These are phyloP conservation scores for Miniopterus natalensis DNA, from an alignment of 2,113 vertebrate species.

Conservation along the genomic window DNA sequence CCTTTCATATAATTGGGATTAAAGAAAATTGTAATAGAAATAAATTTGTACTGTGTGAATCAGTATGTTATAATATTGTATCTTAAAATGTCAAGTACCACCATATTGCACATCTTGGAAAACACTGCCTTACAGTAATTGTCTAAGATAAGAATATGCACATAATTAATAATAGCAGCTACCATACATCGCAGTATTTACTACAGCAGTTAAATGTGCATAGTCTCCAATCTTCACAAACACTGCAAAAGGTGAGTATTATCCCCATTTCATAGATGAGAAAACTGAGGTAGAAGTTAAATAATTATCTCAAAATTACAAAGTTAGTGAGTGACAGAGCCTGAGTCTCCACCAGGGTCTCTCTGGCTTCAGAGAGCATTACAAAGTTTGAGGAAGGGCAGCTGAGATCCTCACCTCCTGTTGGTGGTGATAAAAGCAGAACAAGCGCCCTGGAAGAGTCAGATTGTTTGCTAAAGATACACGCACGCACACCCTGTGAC, in stretches of 20 bases:
- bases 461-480: neutral
- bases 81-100: neutral
- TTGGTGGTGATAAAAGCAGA: neutral
- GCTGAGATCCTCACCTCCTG: too few relatives aligned
- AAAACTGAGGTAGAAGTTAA: conserved; percentile 12
- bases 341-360: neutral
- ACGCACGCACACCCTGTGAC: accelerated
- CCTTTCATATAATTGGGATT: neutral
- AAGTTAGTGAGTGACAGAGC: neutral
- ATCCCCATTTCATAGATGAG: neutral
- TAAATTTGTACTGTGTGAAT: conserved; percentile 30
- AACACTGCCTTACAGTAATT: neutral
- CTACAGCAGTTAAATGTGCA: neutral
- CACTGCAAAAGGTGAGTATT: neutral
- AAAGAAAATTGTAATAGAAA: conserved; percentile 36
- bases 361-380: neutral
- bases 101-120: neutral
- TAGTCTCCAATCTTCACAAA: neutral
- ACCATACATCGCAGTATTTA: neutral
- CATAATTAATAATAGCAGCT: neutral
- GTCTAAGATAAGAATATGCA: neutral
- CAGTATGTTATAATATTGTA: neutral
- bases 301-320: neutral
- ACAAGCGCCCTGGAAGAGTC: neutral
- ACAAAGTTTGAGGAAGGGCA: neutral